Base-by-base conservation (phyloP, 2,888 invertebrate genomes). In the Lasioglossum figueresi region DNA sequence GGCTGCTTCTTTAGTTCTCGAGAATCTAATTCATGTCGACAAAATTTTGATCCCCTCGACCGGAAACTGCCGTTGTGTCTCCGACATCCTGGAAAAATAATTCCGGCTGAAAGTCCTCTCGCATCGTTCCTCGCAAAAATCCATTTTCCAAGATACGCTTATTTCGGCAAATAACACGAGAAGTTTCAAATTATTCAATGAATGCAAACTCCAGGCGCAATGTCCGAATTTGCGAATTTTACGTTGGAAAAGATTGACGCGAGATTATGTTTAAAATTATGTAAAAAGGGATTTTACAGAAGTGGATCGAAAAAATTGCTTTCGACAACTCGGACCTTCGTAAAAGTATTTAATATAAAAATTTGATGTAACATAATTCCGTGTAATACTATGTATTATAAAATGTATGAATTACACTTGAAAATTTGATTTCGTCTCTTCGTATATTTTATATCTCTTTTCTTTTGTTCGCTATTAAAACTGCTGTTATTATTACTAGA, bases 21-120 rank as follows among this genome's bases (percentile, higher is more conserved):
- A 4, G 34, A 84, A 82, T 82, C 40, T 82, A 86, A 86, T 85
- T 77, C 76, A 37, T 74, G 68, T 43, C 76, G 43, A 77, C 2
- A 74, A 70, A 27, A 52, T 72, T 59, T 72, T 43, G 72, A 40
- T 5, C 45, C 31, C 0, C 19, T 37, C 43, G 66, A 73, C 45
- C 43, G 70, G 14, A 80, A 45, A 72, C 19, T 40, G 19, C 40
- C 10, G 45, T 71, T 75, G 70, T 40, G n/a, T 10, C 10, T n/a
- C 52, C 16, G 14, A 0, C 40, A 79, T 16, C 4, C 66, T 23
- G 34, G 34, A 66, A 34, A 66, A 34, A 48, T 63, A 63, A 63
- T 63, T 63, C 63, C 16, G 31, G 1, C 14, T 14, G 27, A 2
- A 27, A 5, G 4, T 59, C 14, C 4, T 12, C 5, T 14, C 14